Base-by-base conservation (phyloP, 2,888 invertebrate genomes). In the Sepioteuthis lessoniana region DNA sequence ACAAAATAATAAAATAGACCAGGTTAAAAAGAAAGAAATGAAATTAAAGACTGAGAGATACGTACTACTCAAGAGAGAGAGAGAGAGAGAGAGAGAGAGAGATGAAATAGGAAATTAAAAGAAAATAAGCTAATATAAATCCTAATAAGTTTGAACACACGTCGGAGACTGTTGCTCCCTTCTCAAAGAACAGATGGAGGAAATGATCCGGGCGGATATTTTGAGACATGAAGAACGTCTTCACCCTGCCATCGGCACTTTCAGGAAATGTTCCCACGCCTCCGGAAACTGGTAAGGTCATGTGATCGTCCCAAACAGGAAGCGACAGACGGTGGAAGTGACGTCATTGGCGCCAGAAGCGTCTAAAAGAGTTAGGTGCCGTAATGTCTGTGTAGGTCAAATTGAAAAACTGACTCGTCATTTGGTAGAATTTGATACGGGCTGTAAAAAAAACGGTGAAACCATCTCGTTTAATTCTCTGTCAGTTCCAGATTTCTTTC, bases 271-370 rank as follows among this genome's bases (percentile, higher is more conserved):
- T 76, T 76, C 76, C 10, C 76, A 76, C 76, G 76, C 76, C 76
- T 76, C 76, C 76, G 76, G 76, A 76, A 76, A 76, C 76, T 13
- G 76, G 76, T n/a, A 8, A n/a, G 76, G 76, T 76, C 76, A 35
- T 76, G 76, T 76, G 76, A 76, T 35, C 76, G 76, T 76, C n/a
- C 2, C 55, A 76, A 76, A 76, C 76, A 76, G 76, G 76, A 76
- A 76, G 76, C n/a, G n/a, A 76, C 76, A 76, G 76, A 76, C n/a
- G 76, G 76, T n/a, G 76, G 76, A 76, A 76, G 76, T 76, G 76
- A 76, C 76, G 76, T 76, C 76, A 76, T n/a, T 76, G 76, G 76
- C 76, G 76, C 76, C 76, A 76, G n/a, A n/a, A 76, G n/a, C 76
- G 35, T 76, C n/a, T 76, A n/a, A 76, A 76, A n/a, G 31, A 76